Conservation (phyloP, 92 coral and sea anemone genomes). For the Zoanthus gigantus region DNA sequence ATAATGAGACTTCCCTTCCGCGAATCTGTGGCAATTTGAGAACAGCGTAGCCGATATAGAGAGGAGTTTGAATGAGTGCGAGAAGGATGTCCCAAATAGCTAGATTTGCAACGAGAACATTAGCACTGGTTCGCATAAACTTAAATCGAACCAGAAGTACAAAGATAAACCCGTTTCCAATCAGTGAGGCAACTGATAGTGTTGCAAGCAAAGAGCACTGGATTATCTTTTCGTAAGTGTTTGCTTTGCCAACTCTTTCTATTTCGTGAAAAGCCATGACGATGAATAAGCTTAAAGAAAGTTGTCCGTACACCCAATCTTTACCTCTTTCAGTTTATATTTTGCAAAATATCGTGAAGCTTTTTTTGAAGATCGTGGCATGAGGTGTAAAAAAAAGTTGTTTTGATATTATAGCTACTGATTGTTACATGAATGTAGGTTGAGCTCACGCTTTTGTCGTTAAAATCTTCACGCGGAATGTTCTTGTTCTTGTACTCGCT, state of each 20-base stretch:
- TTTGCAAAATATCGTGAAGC: no score
- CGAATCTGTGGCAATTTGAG: constrained; percentile 29
- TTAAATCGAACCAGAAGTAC: constrained; percentile 47
- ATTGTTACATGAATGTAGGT: no score
- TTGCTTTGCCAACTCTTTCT: constrained; percentile 5
- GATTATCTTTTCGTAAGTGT: constrained; percentile 20
- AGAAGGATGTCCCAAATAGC: constrained; percentile 56
- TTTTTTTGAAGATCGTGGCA: no score
- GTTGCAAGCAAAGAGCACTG: constrained; percentile 30
- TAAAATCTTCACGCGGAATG: no score
- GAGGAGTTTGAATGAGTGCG: constrained; percentile 33
- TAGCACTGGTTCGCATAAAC: constrained; percentile 59
- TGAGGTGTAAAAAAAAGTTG: no score
- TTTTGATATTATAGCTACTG: no score
- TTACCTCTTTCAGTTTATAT: no score
- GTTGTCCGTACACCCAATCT: no score
- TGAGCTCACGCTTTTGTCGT: no score
- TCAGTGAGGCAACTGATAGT: constrained; percentile 19
- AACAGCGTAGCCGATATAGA: constrained; percentile 46
- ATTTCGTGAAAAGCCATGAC: background rate
- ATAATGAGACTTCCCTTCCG: constrained; percentile 43
- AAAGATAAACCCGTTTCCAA: constrained; percentile 54
- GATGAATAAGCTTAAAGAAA: background rate
- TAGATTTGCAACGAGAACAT: constrained; percentile 55
- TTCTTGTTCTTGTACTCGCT: no score